Evolutionary conservation across 2,797 vertebrate genomes (phyloP), one percentile per base, ranked within the genome.

Genomic region (Orientallactaga sibirica): DNA sequence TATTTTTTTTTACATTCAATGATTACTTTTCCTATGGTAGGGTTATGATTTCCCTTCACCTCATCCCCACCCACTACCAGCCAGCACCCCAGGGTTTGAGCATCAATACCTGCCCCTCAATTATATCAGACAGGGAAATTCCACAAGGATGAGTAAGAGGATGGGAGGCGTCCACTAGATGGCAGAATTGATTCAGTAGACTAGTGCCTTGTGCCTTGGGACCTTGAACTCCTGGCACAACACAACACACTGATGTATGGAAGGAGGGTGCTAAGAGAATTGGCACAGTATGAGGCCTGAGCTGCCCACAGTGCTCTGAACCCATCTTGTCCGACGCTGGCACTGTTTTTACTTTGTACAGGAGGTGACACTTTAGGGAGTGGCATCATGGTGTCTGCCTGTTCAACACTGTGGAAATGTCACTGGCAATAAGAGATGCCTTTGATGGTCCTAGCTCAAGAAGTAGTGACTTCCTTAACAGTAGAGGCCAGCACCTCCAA

Each of bases 171-270:
- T 61, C 97, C 98, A 92, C 98, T 98, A 98, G 98, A 97, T 98
- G 98, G 98, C 98, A 98, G 97, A 97, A 96, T 98, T 98, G 97
- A 95, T 97, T 94, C 97, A 98, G 97, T 92, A 96, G 97, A 97
- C 91, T 68, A 5, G 43, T 37, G 22, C 41, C 1, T 2, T 20
- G 7, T 27, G 10, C 8, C 3, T 43, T 25, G 90, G 89, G 62
- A 3, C 62, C 7, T 19, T 7, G 75, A 66, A 55, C 43, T 19
- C 11, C 0, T 20, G 25, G 61, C 48, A 86, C 88, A 8, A 87
- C 96, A 92, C 29, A 37, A 37, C 33, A 37, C 33, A 92, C 80
- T 66, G 92, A 67, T 22, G 88, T 92, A 73, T 78, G 15, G 16
- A 64, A 25, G 88, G 78, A 92, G 66, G 2, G 70, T 75, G 27